These are phyloP conservation scores for Istiophorus platypterus DNA, from an alignment of 2,113 vertebrate species.

Conservation along the genomic window DNA sequence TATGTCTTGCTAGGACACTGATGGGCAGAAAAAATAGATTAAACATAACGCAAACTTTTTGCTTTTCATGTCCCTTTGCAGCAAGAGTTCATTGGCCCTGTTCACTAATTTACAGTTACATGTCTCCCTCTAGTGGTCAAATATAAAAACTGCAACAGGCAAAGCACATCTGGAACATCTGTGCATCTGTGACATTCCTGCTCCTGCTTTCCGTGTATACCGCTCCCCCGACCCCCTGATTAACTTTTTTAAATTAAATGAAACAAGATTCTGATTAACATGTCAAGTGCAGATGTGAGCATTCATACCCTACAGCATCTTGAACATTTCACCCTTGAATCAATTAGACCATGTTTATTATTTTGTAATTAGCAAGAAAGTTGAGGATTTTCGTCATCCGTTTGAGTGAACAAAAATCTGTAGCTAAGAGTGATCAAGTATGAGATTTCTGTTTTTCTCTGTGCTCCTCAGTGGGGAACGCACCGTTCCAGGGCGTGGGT, in stretches of 20 bases:
- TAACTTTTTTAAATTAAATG: slow-evolving; percentile 38
- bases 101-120: slow-evolving; percentile 23
- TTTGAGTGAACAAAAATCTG: slow-evolving; percentile 21
- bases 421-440: not conserved
- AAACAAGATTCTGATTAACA: slow-evolving; percentile 50
- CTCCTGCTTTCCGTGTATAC: not conserved
- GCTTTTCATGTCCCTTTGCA: not conserved
- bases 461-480: not conserved
- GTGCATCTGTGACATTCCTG: slow-evolving; percentile 34
- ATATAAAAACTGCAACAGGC: slow-evolving; percentile 15
- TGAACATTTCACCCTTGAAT: slow-evolving; percentile 29
- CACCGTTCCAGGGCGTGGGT: slow-evolving; percentile 94
- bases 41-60: not conserved
- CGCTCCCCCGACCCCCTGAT: slow-evolving; percentile 35
- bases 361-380: slow-evolving; percentile 37
- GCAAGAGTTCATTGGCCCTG: not conserved
- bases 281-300: slow-evolving; percentile 38
- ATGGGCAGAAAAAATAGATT: not conserved
- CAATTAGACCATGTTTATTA: slow-evolving; percentile 47
- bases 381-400: not conserved
- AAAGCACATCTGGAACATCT: slow-evolving; percentile 56
- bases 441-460: not conserved
- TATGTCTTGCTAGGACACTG: slow-evolving; percentile 98
- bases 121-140: slow-evolving; percentile 78
- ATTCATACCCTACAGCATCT: slow-evolving; percentile 31